Conservation (phyloP, 1,140 invertebrate genomes). For the Chironomus tepperi region DNA sequence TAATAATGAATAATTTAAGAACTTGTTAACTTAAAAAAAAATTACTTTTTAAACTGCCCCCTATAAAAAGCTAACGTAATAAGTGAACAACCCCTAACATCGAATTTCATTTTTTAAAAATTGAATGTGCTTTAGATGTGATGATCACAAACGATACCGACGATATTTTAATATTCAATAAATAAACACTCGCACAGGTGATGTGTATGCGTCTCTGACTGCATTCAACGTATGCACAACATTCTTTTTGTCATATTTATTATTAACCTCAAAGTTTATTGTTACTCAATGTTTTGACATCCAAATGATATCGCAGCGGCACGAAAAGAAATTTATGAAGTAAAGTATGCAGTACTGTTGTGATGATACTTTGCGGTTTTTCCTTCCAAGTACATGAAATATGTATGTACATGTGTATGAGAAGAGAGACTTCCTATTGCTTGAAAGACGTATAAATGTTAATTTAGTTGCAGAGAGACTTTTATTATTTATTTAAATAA, state of each 20-base stretch:
- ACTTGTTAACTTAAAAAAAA: too few species aligned
- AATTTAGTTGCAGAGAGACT: not conserved
- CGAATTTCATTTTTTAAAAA: not conserved
- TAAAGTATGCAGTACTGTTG: not conserved
- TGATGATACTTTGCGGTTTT: conserved; percentile 7
- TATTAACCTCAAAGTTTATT: not conserved
- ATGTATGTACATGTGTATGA: not conserved
- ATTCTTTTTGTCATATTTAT: not conserved
- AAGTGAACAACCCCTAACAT: too few species aligned
- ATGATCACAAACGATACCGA: conserved; percentile 5
- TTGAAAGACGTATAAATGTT: not conserved
- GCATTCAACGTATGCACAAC: not conserved
- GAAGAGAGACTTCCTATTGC: not conserved
- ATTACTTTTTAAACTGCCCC: too few species aligned
- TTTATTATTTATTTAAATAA: too few species aligned
- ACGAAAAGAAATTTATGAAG: not conserved
- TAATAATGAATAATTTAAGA: too few species aligned
- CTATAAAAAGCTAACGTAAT: too few species aligned
- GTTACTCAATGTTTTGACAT: conserved; percentile 13
- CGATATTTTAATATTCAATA: conserved; percentile 15
- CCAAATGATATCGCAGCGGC: not conserved
- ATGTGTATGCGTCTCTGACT: not conserved
- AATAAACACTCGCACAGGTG: conserved; percentile 11
- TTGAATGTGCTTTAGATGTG: not conserved
- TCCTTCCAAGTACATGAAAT: not conserved